phyloP scores from a whole-genome alignment of 2,797 vertebrate species.

The Sebastes trivittatus region DNA sequence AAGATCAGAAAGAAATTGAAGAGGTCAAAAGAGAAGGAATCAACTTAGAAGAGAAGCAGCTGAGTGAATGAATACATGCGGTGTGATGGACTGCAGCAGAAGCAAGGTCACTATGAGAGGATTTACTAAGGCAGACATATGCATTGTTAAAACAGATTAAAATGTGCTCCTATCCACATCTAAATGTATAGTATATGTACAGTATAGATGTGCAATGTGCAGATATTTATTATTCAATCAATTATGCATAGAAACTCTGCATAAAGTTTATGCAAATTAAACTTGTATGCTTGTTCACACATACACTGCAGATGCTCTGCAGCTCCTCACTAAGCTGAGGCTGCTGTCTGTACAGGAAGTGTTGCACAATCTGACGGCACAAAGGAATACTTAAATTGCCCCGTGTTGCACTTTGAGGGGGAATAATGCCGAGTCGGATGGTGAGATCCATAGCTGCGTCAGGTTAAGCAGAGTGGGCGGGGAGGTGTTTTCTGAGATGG shows the following conservation, averaged over 20 bases:
- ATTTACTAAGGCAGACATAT: background rate
- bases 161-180: background rate
- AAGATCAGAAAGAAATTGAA: constrained; percentile 7
- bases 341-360: constrained; percentile 9
- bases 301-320: constrained; percentile 20
- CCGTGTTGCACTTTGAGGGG: background rate
- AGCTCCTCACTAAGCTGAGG: background rate
- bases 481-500: background rate
- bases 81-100: background rate
- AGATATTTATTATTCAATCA: background rate
- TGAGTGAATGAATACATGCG: background rate
- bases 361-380: background rate
- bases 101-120: background rate
- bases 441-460: background rate
- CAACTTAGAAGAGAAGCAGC: background rate
- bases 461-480: background rate
- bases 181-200: background rate
- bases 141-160: background rate
- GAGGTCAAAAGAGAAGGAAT: background rate
- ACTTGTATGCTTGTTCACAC: background rate
- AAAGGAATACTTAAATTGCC: background rate
- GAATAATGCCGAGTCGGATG: background rate
- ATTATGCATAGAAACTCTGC: background rate
- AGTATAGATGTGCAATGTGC: background rate
- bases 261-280: background rate